phyloP scores from a whole-genome alignment of 2,113 vertebrate species.

The Burhinus oedicnemus region DNA sequence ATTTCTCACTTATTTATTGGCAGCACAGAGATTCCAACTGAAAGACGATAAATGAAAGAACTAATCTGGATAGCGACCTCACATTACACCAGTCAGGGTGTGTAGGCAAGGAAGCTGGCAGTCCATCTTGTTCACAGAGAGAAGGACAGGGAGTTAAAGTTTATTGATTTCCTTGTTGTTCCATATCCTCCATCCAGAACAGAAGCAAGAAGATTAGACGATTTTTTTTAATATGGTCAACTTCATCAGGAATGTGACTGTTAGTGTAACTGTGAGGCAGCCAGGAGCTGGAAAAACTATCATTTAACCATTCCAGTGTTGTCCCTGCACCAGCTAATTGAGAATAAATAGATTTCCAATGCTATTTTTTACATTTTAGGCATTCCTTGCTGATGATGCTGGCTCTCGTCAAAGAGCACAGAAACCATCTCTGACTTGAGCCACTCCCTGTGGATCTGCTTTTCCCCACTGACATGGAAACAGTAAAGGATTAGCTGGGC shows the following conservation, averaged over 20 bases:
- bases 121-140: constrained; percentile 15
- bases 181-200: not conserved
- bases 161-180: constrained; percentile 56
- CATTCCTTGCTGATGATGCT: not conserved
- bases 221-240: constrained; percentile 35
- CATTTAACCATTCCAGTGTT: not conserved
- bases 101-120: not conserved
- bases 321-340: not conserved
- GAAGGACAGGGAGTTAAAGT: constrained; percentile 36
- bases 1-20: constrained; percentile 16
- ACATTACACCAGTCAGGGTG: not conserved
- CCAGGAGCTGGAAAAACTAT: not conserved
- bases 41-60: constrained; percentile 32
- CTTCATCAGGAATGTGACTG: constrained; percentile 20
- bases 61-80: not conserved
- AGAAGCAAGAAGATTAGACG: not conserved
- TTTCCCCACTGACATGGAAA: not conserved
- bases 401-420: not conserved
- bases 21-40: constrained; percentile 38
- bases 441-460: not conserved
- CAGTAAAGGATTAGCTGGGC: not conserved
- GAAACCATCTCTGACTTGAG: not conserved
- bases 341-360: not conserved
- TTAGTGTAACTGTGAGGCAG: not conserved
- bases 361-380: not conserved